Evolutionary conservation across 1,140 invertebrate species (phyloP).

Genomic region (Drosophila albomicans): DNA sequence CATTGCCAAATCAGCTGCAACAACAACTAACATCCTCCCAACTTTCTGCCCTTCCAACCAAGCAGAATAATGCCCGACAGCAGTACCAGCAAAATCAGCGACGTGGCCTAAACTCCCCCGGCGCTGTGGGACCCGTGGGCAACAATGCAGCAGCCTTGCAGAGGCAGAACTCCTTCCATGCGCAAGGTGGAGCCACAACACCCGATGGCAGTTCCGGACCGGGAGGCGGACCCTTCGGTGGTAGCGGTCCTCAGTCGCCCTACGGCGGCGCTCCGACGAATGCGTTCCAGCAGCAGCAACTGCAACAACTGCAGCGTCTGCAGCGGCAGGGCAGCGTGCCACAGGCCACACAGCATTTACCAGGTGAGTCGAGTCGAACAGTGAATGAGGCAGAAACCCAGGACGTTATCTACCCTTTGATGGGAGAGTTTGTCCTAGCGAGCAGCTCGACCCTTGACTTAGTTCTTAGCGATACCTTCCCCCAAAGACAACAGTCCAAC

Average conservation of each 20-base stretch:
- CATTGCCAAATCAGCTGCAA: not conserved
- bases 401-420: not conserved
- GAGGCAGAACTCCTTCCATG: conserved; percentile 82
- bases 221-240: conserved; percentile 37
- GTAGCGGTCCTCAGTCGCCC: conserved; percentile 85
- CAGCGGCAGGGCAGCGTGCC: conserved; percentile 89
- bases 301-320: conserved; percentile 86
- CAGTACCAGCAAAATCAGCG: conserved; percentile 82
- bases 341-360: conserved; percentile 88
- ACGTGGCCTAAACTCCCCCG: conserved; percentile 86
- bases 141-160: conserved; percentile 58
- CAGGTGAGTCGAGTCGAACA: conserved; percentile 86
- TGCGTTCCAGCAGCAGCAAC: conserved; percentile 78
- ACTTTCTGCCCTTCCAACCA: not conserved
- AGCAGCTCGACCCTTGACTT: not conserved
- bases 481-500: not conserved
- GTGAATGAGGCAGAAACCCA: not conserved
- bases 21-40: conserved; percentile 42
- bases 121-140: conserved; percentile 70
- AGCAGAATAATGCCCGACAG: conserved; percentile 74
- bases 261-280: conserved; percentile 74
- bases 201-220: conserved; percentile 74
- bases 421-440: not conserved
- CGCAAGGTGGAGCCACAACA: conserved; percentile 72
- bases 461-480: not conserved